These are phyloP conservation scores for Lutraria rhynchaena DNA, from an alignment of 1,140 invertebrate species.

Conservation along the genomic window DNA sequence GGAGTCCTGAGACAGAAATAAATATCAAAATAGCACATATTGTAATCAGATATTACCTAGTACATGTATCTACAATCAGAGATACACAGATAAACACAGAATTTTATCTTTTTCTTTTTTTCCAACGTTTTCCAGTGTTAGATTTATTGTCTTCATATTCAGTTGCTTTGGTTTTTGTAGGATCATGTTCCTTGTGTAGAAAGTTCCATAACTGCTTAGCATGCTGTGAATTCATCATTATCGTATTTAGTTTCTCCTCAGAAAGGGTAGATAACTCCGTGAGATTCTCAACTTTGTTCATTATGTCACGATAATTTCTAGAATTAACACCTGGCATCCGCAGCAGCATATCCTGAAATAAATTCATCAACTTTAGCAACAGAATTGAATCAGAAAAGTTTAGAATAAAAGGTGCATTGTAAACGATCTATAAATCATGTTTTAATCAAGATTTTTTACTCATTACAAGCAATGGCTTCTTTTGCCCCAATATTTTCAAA, in stretches of 20 bases:
- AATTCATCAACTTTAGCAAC: too few species aligned
- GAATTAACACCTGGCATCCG: constrained; percentile 95
- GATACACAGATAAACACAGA: too few species aligned
- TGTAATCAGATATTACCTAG: too few species aligned
- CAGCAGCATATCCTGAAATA: constrained; percentile 91
- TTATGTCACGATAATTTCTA: constrained; percentile 91
- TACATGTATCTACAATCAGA: too few species aligned
- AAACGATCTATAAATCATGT: too few species aligned
- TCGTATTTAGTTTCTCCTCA: constrained; percentile 85
- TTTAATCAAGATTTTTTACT: too few species aligned
- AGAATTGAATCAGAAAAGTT: too few species aligned
- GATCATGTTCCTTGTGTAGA: constrained; percentile 78
- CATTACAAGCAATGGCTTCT: too few species aligned
- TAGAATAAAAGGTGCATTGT: too few species aligned
- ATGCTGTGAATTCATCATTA: constrained; percentile 85
- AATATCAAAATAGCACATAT: too few species aligned
- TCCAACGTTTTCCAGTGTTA: constrained; percentile 47
- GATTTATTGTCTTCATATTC: constrained; percentile 5
- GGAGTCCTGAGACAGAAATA: too few species aligned
- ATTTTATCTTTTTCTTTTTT: constrained; percentile 36
- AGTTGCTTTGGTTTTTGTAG: constrained; percentile 40
- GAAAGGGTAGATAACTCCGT: constrained; percentile 85
- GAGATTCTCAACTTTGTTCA: constrained; percentile 87
- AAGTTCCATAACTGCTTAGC: constrained; percentile 82
- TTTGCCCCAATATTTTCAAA: too few species aligned